Evolutionary conservation across 2,888 invertebrate species (phyloP).

Genomic region (Apeira syringaria): DNA sequence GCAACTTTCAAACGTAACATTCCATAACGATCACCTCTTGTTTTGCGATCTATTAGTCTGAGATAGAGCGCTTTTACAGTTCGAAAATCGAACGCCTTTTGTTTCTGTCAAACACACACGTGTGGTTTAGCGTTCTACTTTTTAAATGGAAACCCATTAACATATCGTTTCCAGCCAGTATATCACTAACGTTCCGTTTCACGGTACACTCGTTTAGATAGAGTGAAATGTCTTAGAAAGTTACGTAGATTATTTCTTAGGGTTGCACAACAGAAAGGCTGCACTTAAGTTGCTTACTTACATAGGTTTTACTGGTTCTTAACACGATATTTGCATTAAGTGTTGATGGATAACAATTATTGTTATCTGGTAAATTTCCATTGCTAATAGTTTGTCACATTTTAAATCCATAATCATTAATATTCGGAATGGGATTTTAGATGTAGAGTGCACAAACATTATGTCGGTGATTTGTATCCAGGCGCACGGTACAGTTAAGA

Average conservation of each 20-base stretch:
- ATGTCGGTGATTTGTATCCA: too few relatives aligned
- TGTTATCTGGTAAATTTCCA: conserved; percentile 23
- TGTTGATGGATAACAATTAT: conserved; percentile 22
- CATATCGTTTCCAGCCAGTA: conserved; percentile 43
- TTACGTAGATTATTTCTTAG: conserved; percentile 48
- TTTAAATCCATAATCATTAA: conserved; percentile 21
- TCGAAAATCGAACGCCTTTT: conserved; percentile 16
- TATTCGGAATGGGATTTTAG: background rate
- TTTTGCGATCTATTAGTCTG: conserved; percentile 15
- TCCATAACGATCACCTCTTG: conserved; percentile 18
- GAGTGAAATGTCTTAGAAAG: conserved; percentile 59
- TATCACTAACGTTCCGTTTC: conserved; percentile 40
- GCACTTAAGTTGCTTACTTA: conserved; percentile 45
- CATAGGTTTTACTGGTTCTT: conserved; percentile 38
- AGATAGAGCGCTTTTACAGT: conserved; percentile 9
- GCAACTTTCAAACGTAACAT: conserved; percentile 31
- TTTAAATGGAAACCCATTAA: conserved; percentile 40
- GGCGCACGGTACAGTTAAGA: too few relatives aligned
- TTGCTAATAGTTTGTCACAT: conserved; percentile 23
- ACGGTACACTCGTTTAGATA: conserved; percentile 56
- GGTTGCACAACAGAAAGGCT: conserved; percentile 47
- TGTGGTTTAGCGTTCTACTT: conserved; percentile 41
- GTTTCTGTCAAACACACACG: conserved; percentile 10
- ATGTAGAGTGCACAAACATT: too few relatives aligned
- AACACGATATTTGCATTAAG: conserved; percentile 41